phyloP scores from a whole-genome alignment of 53 echinoderm and acorn worm species.

The Echinarachnius parma region DNA sequence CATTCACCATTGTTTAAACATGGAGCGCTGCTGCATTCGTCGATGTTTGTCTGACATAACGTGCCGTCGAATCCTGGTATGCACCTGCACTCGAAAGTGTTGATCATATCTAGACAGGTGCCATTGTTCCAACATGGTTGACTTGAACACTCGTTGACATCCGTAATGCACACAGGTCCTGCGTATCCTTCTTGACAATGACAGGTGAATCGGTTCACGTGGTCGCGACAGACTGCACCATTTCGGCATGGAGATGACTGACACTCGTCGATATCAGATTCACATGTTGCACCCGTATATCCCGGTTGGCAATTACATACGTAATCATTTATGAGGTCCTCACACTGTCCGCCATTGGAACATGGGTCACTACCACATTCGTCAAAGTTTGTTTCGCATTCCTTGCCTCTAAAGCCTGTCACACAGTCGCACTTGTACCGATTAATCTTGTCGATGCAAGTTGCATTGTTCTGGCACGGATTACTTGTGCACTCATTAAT shows the following conservation, averaged over 20 bases:
- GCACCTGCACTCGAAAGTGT: conserved; percentile 57
- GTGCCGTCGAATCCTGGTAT: conserved; percentile 51
- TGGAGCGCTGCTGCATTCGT: conserved; percentile 49
- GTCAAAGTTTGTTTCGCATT: conserved; percentile 15
- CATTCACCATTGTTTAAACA: conserved; percentile 45
- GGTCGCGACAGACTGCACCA: conserved; percentile 41
- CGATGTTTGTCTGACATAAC: conserved; percentile 48
- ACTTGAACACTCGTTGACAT: conserved; percentile 42
- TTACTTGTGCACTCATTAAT: conserved; percentile 64
- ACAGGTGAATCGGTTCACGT: conserved; percentile 54
- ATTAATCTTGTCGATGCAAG: conserved; percentile 35
- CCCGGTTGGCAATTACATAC: conserved; percentile 20
- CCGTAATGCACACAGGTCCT: conserved; percentile 47
- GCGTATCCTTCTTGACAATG: conserved; percentile 36
- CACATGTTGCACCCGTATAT: conserved; percentile 21
- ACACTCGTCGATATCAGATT: conserved; percentile 42
- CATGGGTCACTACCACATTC: conserved; percentile 29
- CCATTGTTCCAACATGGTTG: conserved; percentile 56
- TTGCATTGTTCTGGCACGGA: conserved; percentile 71
- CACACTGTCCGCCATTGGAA: conserved; percentile 6
- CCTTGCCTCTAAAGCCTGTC: conserved; percentile 3
- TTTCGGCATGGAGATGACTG: conserved; percentile 49
- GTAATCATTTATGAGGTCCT: conserved; percentile 13
- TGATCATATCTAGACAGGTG: conserved; percentile 36
- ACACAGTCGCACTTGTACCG: conserved; percentile 23